Percentiles rank a stretch among this genome's conserved stretches.
These are phyloP conservation scores for Pogonocherus hispidulus DNA, from an alignment of 2,888 invertebrate genomes.

Conservation along the genomic window DNA sequence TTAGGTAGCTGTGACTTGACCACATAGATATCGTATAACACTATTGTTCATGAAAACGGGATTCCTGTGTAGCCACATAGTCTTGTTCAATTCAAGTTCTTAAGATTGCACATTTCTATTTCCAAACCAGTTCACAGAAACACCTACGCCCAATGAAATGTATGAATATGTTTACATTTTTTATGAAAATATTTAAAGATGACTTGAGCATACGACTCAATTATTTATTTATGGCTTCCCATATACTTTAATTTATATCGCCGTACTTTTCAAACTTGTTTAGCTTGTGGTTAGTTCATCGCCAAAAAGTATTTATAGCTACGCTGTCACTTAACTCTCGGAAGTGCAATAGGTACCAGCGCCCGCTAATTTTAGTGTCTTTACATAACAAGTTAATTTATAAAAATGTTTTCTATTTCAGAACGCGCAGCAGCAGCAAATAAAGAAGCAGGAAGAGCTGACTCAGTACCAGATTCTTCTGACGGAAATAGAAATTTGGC, in stretches of 20 bases:
- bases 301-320: slow-evolving; percentile 27
- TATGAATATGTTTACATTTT: too few species aligned
- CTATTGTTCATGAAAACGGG: too few species aligned
- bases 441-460: slow-evolving; percentile 71
- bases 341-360: slow-evolving; percentile 9
- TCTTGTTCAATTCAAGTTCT: too few species aligned
- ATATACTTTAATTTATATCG: not conserved
- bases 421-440: slow-evolving; percentile 72
- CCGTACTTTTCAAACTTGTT: slow-evolving; percentile 8
- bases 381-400: slow-evolving; percentile 31
- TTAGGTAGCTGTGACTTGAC: too few species aligned
- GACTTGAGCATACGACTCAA: too few species aligned
- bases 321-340: slow-evolving; percentile 17
- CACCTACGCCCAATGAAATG: too few species aligned
- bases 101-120: too few species aligned
- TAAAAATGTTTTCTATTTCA: slow-evolving; percentile 58
- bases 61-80: too few species aligned
- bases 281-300: slow-evolving; percentile 7
- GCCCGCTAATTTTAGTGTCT: slow-evolving; percentile 31
- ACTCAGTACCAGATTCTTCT: slow-evolving; percentile 71
- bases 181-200: too few species aligned
- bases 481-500: slow-evolving; percentile 73
- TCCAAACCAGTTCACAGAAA: too few species aligned
- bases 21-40: too few species aligned
- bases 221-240: too few species aligned